phyloP scores from a whole-genome alignment of 2,113 vertebrate species.

The Seriola rivoliana region DNA sequence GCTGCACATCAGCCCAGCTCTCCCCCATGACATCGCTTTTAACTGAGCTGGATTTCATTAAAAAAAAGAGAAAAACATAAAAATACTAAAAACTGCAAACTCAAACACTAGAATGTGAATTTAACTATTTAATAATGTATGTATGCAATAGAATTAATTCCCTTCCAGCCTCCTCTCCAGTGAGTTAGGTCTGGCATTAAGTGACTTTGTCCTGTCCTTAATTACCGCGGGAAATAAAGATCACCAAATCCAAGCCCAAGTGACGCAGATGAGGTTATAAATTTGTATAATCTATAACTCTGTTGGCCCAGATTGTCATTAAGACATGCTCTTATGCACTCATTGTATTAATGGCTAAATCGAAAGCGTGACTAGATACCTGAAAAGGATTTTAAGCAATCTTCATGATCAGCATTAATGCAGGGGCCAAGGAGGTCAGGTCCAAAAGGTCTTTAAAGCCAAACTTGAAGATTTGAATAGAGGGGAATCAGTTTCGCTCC shows the following conservation, averaged over 20 bases:
- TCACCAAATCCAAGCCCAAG: slow-evolving; percentile 40
- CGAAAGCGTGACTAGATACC: slow-evolving; percentile 25
- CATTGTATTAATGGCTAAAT: slow-evolving; percentile 47
- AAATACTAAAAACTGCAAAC: neutral
- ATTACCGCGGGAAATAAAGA: slow-evolving; percentile 56
- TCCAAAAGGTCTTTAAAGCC: slow-evolving; percentile 38
- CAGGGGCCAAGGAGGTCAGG: slow-evolving; percentile 2
- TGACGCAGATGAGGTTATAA: slow-evolving; percentile 57
- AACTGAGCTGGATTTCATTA: neutral
- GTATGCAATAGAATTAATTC: slow-evolving; percentile 52
- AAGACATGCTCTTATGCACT: slow-evolving; percentile 49
- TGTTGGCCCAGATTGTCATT: slow-evolving; percentile 50
- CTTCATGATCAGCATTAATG: slow-evolving; percentile 46
- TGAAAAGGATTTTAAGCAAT: slow-evolving; percentile 27
- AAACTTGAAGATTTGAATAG: neutral
- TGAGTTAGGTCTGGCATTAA: slow-evolving; percentile 55
- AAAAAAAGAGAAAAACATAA: neutral
- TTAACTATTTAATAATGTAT: slow-evolving; percentile 54
- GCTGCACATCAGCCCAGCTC: neutral
- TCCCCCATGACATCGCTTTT: too few relatives aligned
- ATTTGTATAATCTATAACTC: slow-evolving; percentile 68
- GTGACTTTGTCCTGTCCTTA: slow-evolving; percentile 63
- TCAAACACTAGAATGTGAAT: slow-evolving; percentile 8
- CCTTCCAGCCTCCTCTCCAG: slow-evolving; percentile 27
- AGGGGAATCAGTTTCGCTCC: slow-evolving; percentile 7